phyloP scores from a whole-genome alignment of 2,797 vertebrate genomes.

The Brachymystax lenok region DNA sequence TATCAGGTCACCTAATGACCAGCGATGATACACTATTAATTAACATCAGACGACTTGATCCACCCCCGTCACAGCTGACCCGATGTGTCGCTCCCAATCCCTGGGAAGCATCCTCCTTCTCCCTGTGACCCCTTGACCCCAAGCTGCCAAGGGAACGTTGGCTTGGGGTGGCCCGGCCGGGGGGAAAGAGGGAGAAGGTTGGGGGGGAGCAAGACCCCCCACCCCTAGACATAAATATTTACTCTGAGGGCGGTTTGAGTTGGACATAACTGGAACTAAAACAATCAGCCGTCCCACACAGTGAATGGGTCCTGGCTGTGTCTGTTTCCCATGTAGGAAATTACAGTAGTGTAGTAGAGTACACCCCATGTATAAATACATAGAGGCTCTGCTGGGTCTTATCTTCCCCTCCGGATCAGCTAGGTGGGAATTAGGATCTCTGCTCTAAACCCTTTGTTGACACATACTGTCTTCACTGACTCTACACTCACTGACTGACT shows the following conservation, averaged over 20 bases:
- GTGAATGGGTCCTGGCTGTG: not conserved
- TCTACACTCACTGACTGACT: constrained; percentile 27
- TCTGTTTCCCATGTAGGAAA: constrained; percentile 13
- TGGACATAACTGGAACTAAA: constrained; percentile 12
- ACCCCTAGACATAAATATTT: constrained; percentile 38
- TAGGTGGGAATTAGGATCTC: constrained; percentile 39
- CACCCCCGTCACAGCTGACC: not conserved
- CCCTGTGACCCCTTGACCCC: constrained; percentile 40
- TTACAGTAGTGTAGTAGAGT: not conserved
- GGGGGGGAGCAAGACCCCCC: not conserved
- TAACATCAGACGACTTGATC: constrained; percentile 14
- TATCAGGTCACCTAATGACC: too few relatives aligned
- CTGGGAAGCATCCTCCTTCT: constrained; percentile 7
- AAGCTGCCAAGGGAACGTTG: constrained; percentile 30
- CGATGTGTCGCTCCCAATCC: not conserved
- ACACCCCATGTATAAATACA: not conserved
- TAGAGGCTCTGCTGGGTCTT: not conserved
- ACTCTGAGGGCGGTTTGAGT: constrained; percentile 4
- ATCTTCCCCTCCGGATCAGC: constrained; percentile 50
- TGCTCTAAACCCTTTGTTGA: constrained; percentile 47
- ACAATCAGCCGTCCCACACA: constrained; percentile 15
- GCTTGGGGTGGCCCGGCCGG: not conserved
- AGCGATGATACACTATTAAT: too few relatives aligned
- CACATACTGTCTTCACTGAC: constrained; percentile 45
- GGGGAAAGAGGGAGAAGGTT: not conserved